Conservation (phyloP, 2,888 invertebrate species). For the Fragum sueziense region DNA sequence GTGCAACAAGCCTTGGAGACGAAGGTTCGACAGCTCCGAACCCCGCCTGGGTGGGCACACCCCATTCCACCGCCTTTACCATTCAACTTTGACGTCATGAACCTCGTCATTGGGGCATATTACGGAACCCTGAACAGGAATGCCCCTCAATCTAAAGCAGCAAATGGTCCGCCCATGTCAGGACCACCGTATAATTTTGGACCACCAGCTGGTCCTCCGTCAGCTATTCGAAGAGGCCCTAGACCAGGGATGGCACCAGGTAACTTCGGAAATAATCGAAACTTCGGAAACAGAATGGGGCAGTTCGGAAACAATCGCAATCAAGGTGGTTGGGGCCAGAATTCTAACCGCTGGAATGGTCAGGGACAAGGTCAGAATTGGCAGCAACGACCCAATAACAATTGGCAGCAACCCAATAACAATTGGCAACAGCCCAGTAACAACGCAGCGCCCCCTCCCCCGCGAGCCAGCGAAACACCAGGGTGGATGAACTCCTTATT, state of each 20-base stretch:
- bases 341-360: constrained; percentile 3
- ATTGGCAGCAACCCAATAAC: too few species aligned
- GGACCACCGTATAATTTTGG: background rate
- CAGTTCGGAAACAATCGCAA: background rate
- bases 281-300: background rate
- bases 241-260: background rate
- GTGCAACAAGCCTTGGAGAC: constrained; percentile 46
- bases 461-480: constrained; percentile 24
- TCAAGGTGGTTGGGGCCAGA: constrained; percentile 10
- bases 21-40: constrained; percentile 44
- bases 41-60: constrained; percentile 37
- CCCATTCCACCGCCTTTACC: constrained; percentile 46
- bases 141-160: background rate
- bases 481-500: constrained; percentile 9
- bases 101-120: constrained; percentile 39
- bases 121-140: constrained; percentile 37
- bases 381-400: too few species aligned
- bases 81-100: constrained; percentile 38
- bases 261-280: constrained; percentile 2
- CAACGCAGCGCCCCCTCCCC: background rate
- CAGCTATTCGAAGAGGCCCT: constrained; percentile 22
- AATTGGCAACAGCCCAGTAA: background rate
- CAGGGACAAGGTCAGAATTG: background rate
- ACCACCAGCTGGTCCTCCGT: constrained; percentile 4
- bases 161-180: background rate